phyloP scores from a whole-genome alignment of 1,140 invertebrate genomes.

The Eriocheir sinensis region DNA sequence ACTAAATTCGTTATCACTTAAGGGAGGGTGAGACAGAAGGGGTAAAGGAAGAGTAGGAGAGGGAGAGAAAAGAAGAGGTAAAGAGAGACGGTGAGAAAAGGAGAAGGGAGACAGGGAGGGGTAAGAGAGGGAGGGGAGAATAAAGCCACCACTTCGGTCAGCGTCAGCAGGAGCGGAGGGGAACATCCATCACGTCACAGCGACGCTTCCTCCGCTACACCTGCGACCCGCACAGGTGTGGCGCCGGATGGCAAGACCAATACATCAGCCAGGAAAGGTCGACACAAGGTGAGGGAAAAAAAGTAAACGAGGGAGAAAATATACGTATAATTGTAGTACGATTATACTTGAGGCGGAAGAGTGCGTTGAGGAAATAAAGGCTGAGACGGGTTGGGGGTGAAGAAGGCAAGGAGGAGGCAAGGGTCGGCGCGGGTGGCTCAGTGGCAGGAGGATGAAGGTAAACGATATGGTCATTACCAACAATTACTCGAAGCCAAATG shows the following conservation, averaged over 20 bases:
- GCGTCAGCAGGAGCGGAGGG: not conserved
- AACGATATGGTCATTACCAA: not conserved
- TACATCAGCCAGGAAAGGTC: not conserved
- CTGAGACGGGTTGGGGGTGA: not conserved
- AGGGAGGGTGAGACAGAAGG: too few species aligned
- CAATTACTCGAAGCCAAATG: not conserved
- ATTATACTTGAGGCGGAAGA: not conserved
- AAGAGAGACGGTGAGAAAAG: not conserved
- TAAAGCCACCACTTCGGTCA: not conserved
- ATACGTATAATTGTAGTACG: not conserved
- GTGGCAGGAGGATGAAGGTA: not conserved
- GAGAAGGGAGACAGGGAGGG: constrained; percentile 32
- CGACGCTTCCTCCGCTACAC: not conserved
- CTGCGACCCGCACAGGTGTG: not conserved
- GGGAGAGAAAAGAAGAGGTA: not conserved
- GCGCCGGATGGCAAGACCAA: not conserved
- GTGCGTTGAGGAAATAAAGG: not conserved
- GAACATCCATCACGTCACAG: not conserved
- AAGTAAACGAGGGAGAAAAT: not conserved
- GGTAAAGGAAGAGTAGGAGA: too few species aligned
- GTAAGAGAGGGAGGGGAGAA: not conserved
- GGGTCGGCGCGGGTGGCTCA: too few species aligned
- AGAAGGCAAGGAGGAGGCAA: not conserved
- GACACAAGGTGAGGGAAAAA: not conserved
- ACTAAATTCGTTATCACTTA: too few species aligned